Evolutionary conservation across 2,888 invertebrate genomes (phyloP).

Genomic region (Trachelus stipa): DNA sequence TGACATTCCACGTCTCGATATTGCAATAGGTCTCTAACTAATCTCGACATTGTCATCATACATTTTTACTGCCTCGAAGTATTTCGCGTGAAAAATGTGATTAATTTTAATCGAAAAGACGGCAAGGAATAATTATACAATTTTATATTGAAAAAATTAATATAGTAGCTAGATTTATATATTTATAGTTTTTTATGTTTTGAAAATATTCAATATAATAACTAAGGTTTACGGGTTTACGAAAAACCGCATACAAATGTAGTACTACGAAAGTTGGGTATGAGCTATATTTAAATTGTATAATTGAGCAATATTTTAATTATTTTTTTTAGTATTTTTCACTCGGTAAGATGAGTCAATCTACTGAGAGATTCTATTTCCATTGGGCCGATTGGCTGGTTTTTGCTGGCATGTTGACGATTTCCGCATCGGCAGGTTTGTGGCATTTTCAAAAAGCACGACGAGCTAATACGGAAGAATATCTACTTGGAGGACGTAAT

Average conservation of each 20-base stretch:
- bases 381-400: slow-evolving; percentile 75
- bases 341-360: neutral
- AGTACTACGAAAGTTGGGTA: neutral
- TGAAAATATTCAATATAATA: too few relatives aligned
- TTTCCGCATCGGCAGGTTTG: slow-evolving; percentile 83
- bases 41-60: neutral
- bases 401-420: slow-evolving; percentile 76
- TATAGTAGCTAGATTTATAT: too few relatives aligned
- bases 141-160: neutral
- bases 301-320: neutral
- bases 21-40: neutral
- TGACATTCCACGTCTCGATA: neutral
- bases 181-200: too few relatives aligned
- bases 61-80: neutral
- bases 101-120: neutral
- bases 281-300: neutral
- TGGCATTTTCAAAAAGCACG: slow-evolving; percentile 72
- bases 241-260: too few relatives aligned
- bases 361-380: slow-evolving; percentile 55
- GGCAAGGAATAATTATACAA: neutral
- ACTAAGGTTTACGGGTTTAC: too few relatives aligned
- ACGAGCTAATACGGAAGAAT: slow-evolving; percentile 75
- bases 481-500: slow-evolving; percentile 80
- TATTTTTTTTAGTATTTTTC: neutral
- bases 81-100: neutral